Evolutionary conservation across 2,888 invertebrate genomes (phyloP).

Genomic region (Sesia bembeciformis): DNA sequence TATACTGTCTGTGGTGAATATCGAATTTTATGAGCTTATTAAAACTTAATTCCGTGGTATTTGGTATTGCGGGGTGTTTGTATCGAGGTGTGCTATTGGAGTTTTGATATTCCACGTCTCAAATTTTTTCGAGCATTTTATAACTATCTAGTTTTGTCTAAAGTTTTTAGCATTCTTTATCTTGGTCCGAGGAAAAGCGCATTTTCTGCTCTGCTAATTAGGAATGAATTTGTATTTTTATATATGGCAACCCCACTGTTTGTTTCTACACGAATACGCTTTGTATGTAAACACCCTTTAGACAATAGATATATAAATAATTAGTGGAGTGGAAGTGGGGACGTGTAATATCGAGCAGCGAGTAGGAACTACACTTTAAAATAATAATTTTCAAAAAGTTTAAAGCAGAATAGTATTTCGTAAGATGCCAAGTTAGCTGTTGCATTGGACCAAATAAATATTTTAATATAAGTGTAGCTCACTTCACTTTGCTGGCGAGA

Average conservation of each 20-base stretch:
- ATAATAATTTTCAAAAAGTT: conserved; percentile 19
- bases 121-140: not conserved
- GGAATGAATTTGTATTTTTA: conserved; percentile 4
- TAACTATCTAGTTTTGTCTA: not conserved
- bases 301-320: conserved; percentile 2
- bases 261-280: not conserved
- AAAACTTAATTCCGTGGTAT: conserved; percentile 61
- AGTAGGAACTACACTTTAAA: conserved; percentile 18
- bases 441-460: conserved; percentile 66
- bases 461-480: conserved; percentile 58
- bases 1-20: conserved; percentile 69
- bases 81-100: conserved; percentile 33
- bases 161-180: no score
- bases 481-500: conserved; percentile 58
- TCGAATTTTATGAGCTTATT: conserved; percentile 74
- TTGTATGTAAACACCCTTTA: not conserved
- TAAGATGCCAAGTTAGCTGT: conserved; percentile 67
- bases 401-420: conserved; percentile 44
- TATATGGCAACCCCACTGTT: not conserved
- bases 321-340: conserved; percentile 14
- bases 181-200: no score
- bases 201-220: conserved; percentile 10
- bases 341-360: conserved; percentile 43
- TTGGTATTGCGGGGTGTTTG: conserved; percentile 31
- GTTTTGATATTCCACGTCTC: conserved; percentile 47